These are phyloP conservation scores for Irena cyanogastra DNA, from an alignment of 2,113 vertebrate genomes.

Conservation along the genomic window DNA sequence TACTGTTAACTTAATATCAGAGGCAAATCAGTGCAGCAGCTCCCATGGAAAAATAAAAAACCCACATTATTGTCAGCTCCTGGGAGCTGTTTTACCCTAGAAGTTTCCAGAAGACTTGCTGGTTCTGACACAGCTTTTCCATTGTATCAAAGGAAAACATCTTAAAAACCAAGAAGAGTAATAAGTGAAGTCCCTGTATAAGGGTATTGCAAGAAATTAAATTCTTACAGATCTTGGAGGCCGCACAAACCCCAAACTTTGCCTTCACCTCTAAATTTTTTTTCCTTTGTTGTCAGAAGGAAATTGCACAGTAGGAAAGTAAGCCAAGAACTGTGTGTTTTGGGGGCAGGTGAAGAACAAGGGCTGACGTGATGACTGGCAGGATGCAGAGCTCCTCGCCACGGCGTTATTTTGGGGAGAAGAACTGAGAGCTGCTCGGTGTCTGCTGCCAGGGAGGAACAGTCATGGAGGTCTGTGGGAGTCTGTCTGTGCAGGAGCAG, in stretches of 20 bases:
- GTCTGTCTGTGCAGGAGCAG: background rate
- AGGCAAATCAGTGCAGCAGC: background rate
- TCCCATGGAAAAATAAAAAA: background rate
- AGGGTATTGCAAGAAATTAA: background rate
- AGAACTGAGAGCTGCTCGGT: background rate
- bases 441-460: background rate
- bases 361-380: background rate
- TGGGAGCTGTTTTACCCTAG: background rate
- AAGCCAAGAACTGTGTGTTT: background rate
- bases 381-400: background rate
- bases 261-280: background rate
- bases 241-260: background rate
- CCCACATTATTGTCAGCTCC: background rate
- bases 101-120: background rate
- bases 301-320: background rate
- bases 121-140: background rate
- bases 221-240: background rate
- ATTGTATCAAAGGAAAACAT: background rate
- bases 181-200: background rate
- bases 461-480: background rate
- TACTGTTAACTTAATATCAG: background rate
- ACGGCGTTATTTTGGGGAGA: background rate
- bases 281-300: background rate
- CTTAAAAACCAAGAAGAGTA: background rate
- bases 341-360: background rate